Percentiles rank a stretch among this genome's conserved stretches.
Evolutionary conservation across 92 coral and sea anemone species (phyloP).

Genomic region (Actinostola sp.): DNA sequence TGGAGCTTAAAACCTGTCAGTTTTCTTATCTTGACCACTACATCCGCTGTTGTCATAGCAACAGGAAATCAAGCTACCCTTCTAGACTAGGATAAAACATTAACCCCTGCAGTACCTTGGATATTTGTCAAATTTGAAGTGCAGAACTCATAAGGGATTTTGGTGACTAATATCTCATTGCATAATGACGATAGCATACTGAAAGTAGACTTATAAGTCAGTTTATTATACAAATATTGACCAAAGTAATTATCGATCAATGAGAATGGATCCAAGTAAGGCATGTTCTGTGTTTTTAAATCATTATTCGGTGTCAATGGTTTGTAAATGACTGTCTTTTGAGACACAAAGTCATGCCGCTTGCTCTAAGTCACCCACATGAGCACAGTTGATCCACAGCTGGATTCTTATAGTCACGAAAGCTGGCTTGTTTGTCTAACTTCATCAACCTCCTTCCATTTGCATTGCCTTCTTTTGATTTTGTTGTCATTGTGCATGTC

Average conservation of each 20-base stretch:
- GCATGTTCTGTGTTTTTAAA: not conserved
- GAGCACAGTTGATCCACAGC: not conserved
- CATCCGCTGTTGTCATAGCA: constrained; percentile 2
- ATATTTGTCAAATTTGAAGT: not conserved
- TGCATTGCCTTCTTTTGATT: not conserved
- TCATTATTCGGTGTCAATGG: constrained; percentile 41
- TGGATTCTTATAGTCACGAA: constrained; percentile 12
- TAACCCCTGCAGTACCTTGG: constrained; percentile 12
- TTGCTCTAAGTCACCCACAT: not conserved
- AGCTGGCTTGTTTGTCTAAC: not conserved
- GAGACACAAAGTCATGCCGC: constrained; percentile 37
- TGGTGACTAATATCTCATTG: too few species aligned
- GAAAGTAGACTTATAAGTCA: too few species aligned
- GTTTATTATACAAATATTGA: too few species aligned
- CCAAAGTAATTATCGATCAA: too few species aligned
- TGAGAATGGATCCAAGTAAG: too few species aligned
- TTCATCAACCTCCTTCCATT: constrained; percentile 9
- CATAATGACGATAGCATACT: too few species aligned
- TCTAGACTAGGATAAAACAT: not conserved
- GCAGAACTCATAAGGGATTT: too few species aligned
- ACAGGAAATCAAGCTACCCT: constrained; percentile 3
- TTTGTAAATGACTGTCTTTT: constrained; percentile 1
- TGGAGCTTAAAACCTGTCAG: not conserved
- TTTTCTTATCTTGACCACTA: not conserved
- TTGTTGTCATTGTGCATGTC: not conserved